Evolutionary conservation across 2,888 invertebrate genomes (phyloP).

Genomic region (Aporophyla lueneburgensis): DNA sequence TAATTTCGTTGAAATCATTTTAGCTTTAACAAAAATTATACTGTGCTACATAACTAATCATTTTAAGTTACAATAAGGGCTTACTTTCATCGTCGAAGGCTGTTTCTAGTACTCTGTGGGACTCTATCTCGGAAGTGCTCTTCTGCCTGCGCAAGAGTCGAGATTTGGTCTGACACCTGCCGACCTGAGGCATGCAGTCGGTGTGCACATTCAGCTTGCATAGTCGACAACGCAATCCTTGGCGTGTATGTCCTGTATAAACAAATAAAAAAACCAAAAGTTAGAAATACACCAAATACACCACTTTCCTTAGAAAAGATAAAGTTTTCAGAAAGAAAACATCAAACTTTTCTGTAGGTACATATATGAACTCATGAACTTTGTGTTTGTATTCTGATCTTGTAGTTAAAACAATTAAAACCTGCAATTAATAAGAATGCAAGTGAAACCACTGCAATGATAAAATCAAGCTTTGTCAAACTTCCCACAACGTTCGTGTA

Average conservation of each 20-base stretch:
- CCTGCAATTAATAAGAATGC: background rate
- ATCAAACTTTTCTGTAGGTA: background rate
- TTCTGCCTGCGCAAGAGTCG: constrained; percentile 96
- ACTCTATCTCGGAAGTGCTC: constrained; percentile 96
- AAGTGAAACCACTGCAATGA: background rate
- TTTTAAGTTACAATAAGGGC: constrained; percentile 71
- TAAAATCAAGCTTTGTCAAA: constrained; percentile 15
- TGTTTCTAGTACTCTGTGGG: constrained; percentile 92
- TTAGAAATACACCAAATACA: background rate
- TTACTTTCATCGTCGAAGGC: constrained; percentile 95
- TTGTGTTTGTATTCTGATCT: background rate
- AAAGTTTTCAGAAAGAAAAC: background rate
- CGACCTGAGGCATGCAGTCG: constrained; percentile 96
- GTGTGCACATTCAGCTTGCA: constrained; percentile 98
- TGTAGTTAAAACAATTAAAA: background rate
- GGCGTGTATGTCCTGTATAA: constrained; percentile 95
- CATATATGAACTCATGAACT: background rate
- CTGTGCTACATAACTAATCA: constrained; percentile 2
- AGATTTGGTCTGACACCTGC: constrained; percentile 96
- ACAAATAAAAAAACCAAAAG: constrained; percentile 14
- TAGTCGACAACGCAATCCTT: constrained; percentile 96
- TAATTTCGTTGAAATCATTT: constrained; percentile 23
- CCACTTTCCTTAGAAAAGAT: background rate
- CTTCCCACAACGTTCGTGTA: constrained; percentile 23
- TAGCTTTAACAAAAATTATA: background rate